Evolutionary conservation across 2,797 vertebrate species (phyloP).

Genomic region (Sebastes hubbsi): DNA sequence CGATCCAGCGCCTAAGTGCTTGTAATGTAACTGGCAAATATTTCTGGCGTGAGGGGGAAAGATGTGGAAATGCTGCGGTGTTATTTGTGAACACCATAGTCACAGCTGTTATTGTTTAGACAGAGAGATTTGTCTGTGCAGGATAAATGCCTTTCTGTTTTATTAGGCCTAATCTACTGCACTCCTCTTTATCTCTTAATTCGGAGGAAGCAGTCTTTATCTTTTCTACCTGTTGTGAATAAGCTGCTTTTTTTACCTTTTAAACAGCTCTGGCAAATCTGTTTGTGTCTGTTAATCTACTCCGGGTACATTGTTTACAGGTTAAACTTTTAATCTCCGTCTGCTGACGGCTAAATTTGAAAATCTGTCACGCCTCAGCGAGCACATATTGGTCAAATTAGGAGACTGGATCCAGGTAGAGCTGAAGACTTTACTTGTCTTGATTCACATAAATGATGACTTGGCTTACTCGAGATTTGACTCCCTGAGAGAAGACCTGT

Average conservation of each 20-base stretch:
- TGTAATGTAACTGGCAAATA: slow-evolving; percentile 54
- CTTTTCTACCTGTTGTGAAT: slow-evolving; percentile 45
- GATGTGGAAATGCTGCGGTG: slow-evolving; percentile 36
- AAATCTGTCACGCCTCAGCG: background rate
- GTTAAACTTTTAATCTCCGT: slow-evolving; percentile 21
- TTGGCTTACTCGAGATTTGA: background rate
- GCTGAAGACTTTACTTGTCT: background rate
- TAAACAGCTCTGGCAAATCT: slow-evolving; percentile 27
- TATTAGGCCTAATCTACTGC: slow-evolving; percentile 51
- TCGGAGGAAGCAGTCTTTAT: slow-evolving; percentile 42
- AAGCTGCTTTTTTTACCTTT: slow-evolving; percentile 53
- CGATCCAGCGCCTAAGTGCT: slow-evolving; percentile 56
- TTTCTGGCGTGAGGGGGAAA: slow-evolving; percentile 33
- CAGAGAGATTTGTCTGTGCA: slow-evolving; percentile 28
- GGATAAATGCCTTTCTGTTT: slow-evolving; percentile 35
- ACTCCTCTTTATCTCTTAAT: slow-evolving; percentile 52
- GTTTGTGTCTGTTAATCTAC: slow-evolving; percentile 47
- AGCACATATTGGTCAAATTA: background rate
- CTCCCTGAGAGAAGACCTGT: background rate
- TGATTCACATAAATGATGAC: background rate
- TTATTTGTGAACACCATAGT: slow-evolving; percentile 35
- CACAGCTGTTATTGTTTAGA: slow-evolving; percentile 65
- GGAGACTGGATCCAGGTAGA: background rate
- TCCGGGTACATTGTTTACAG: slow-evolving; percentile 16
- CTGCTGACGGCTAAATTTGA: background rate